Evolutionary conservation across 2,888 invertebrate species (phyloP), one percentile per base, ranked within the genome.

Genomic region (Dichetophora obliterata): DNA sequence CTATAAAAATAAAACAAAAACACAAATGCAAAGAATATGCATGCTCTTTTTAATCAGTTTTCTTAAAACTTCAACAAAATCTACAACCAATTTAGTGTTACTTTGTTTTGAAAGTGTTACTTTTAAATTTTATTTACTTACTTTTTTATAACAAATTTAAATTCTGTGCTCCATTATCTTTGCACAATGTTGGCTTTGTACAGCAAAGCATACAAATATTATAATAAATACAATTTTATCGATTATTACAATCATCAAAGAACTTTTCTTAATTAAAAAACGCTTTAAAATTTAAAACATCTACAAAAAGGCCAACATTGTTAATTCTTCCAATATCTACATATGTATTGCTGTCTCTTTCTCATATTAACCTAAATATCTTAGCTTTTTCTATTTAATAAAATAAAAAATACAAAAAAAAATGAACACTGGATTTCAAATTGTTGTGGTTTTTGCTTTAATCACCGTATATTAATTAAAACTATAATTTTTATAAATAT

Each of bases 381-480:
- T 57, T 57, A 57, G 57, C 19, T 9, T 57, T 57, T 57, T 57
- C 57, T 57, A 57, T 57, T 27, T 14, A 11, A 24, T 27, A 27
- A 61, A 52, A 19, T 54, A 43, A 34, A 65, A 16, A 31, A 54
- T 54, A 59, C n/a, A 72, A 14, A 16, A 31, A 34, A 70, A 59
- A 22, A 72, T 69, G 6, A 59, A 37, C 71, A 59, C 43, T 72
- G 59, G 59, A 59, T 72, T 72, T 72, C 11, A 22, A 59, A 72
- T 61, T 59, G 54, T 72, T 72, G 71, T 72, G 71, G 71, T 72
- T 72, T 57, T 59, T 43, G 59, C 59, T 72, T 70, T 72, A 59
- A 72, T 72, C 59, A 59, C 71, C n/a, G 37, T 31, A 72, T 72
- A 61, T 27, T 11, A 61, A 59, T 69, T 61, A 43, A 22, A 27